Evolutionary conservation across 2,113 vertebrate species (phyloP), one percentile per base, ranked within the genome.

Genomic region (Bubo bubo): DNA sequence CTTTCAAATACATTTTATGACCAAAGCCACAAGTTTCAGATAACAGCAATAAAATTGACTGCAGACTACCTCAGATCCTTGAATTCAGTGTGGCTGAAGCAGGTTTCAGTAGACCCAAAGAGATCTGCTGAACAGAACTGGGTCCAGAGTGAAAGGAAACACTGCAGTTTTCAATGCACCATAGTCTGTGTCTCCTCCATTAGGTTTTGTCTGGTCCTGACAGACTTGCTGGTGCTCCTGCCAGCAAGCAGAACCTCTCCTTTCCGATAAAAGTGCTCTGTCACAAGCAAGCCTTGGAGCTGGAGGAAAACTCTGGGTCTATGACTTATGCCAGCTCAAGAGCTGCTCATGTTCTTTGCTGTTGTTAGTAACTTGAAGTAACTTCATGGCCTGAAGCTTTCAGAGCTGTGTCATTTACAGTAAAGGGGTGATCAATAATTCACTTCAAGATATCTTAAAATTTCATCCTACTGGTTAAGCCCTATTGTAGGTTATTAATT

Each of bases 361-460:
- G 56, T 89, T 89, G 85, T 92, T 94, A 95, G 86, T 4, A 76
- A 56, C 26, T 8, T 12, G 8, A 91, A 90, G 20, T 18, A 79
- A 74, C 27, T 85, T 58, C 32, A 52, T 41, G 28, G 58, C 85
- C 52, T 59, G 82, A 77, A 90, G 84, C 63, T 71, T 79, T 93
- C 75, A 58, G 52, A 70, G 60, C 13, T 0, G 0, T 64, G 37
- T 84, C 71, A 67, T 59, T 52, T 76, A 83, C n/a, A 4, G 4
- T n/a, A 47, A 84, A 89, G 35, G 2, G 30, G 21, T 59, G n/a
- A 88, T 95, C 82, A 95, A 91, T 96, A 93, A 92, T 96, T 95
- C 58, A 94, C 71, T 67, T 43, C 14, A 86, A 82, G 26, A 41
- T 35, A 66, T 35, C 56, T 67, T 53, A 76, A 93, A 91, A 83